Evolutionary conservation across 2,888 invertebrate genomes (phyloP), one percentile per base, ranked within the genome.

Genomic region (Harmothoe impar): DNA sequence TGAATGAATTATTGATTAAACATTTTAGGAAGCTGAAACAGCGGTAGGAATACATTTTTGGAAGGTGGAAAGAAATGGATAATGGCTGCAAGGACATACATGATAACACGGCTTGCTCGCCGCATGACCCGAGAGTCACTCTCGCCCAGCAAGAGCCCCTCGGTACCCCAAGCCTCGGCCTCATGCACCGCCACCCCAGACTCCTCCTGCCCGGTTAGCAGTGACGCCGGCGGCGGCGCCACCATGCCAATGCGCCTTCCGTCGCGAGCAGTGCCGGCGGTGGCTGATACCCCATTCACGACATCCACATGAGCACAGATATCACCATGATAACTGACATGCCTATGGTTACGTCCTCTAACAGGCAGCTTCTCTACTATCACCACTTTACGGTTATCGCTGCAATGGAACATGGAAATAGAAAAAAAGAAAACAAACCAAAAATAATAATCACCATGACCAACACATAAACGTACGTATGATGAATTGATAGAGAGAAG

Each of bases 51-150:
- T 43, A 43, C 43, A 43, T 43, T 10, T 43, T 43, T 43, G 43
- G 10, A 43, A 3, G 43, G 5, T 7, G 10, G 43, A 10, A 43
- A n/a, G n/a, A 43, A 43, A 43, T 43, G 43, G 43, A 43, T 7
- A 78, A 78, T 78, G 31, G n/a, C 78, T 29, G 31, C 86, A 54
- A 54, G 33, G 91, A 94, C 94, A 93, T 94, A 94, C 95, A 94
- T 94, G 91, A 95, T 91, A 77, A 95, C 94, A 81, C 92, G 93
- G 77, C 92, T 93, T 31, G 95, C 95, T 91, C 94, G 93, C 90
- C 94, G 94, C 90, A 95, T 94, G 89, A 94, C 94, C 86, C 91
- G 93, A 25, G 94, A 94, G 35, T 95, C 95, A 62, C 17, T 17
- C 17, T 90, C 91, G 31, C 91, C 92, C 54, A 86, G 35, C 54